phyloP scores from a whole-genome alignment of 2,888 invertebrate species.

The Cryptocheilus praepositus region DNA sequence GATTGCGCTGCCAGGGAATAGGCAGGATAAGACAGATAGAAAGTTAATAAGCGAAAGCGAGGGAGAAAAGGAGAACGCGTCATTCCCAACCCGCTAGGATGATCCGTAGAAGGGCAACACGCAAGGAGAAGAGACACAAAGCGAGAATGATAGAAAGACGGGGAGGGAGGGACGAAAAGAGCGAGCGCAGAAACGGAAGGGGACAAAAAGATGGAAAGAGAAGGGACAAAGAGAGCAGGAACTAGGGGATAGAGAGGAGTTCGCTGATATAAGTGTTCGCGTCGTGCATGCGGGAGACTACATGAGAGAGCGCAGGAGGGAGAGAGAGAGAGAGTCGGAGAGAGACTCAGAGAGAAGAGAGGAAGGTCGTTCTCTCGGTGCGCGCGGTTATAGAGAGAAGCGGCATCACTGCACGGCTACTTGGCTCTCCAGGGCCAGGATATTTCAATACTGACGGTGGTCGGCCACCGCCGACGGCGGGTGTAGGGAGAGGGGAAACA shows the following conservation, averaged over 20 bases:
- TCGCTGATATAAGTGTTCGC: constrained; percentile 29
- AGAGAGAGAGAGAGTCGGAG: constrained; percentile 31
- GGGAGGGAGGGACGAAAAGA: constrained; percentile 39
- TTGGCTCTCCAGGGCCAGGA: constrained; percentile 63
- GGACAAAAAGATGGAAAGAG: constrained; percentile 41
- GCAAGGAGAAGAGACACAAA: too few relatives aligned
- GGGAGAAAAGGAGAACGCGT: constrained; percentile 8
- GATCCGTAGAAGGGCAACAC: constrained; percentile 16
- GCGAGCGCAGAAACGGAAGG: constrained; percentile 24
- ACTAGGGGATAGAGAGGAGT: constrained; percentile 37
- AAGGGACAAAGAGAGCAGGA: constrained; percentile 25
- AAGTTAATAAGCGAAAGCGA: not conserved
- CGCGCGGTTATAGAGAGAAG: constrained; percentile 57
- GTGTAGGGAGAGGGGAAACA: constrained; percentile 41
- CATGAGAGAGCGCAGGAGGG: constrained; percentile 21
- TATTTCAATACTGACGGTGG: constrained; percentile 66
- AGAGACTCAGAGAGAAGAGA: constrained; percentile 26
- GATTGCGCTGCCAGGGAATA: constrained; percentile 25
- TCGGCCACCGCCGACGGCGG: constrained; percentile 54
- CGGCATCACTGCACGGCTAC: constrained; percentile 66
- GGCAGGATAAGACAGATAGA: not conserved
- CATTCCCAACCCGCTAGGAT: constrained; percentile 1
- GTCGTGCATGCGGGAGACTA: constrained; percentile 21
- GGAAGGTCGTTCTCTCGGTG: constrained; percentile 14
- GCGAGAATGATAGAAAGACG: not conserved